These are phyloP conservation scores for Anser brachyrhynchus DNA, from an alignment of 2,113 vertebrate genomes.

Conservation along the genomic window DNA sequence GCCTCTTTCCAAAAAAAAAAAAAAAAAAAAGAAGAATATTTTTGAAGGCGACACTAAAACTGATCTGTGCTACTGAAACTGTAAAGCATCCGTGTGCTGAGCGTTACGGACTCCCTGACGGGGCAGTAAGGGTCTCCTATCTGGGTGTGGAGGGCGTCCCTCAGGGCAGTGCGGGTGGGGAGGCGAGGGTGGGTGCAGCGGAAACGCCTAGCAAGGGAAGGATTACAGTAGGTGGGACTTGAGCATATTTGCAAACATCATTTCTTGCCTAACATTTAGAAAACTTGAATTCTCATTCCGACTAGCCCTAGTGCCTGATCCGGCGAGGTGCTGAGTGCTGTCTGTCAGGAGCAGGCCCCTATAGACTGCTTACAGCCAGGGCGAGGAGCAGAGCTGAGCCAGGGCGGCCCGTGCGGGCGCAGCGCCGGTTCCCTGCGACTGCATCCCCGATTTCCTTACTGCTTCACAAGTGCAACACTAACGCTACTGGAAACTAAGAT, in stretches of 20 bases:
- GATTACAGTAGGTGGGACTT: slow-evolving; percentile 18
- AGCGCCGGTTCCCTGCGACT: background rate
- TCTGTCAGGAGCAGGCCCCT: slow-evolving; percentile 45
- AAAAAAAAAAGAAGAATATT: background rate
- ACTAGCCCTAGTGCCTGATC: slow-evolving; percentile 72
- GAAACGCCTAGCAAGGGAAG: background rate
- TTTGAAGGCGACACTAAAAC: slow-evolving; percentile 64
- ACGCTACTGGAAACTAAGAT: slow-evolving; percentile 1
- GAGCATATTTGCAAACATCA: slow-evolving; percentile 36
- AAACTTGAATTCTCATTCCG: slow-evolving; percentile 67
- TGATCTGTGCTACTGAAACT: slow-evolving; percentile 4
- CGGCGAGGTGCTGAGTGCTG: slow-evolving; percentile 69
- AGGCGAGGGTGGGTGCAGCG: background rate
- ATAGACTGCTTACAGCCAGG: background rate
- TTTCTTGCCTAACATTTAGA: slow-evolving; percentile 69
- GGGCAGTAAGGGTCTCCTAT: background rate
- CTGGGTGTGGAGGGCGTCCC: background rate
- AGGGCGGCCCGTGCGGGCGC: background rate
- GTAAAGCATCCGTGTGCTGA: background rate
- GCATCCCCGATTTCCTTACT: background rate
- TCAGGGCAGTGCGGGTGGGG: background rate
- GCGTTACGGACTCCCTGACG: background rate
- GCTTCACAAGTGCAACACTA: slow-evolving; percentile 65
- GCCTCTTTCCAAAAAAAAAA: slow-evolving; percentile 18
- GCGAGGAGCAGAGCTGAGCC: background rate